These are phyloP conservation scores for Pemphigus obesinymphae DNA, from an alignment of 1,140 invertebrate species.

Conservation along the genomic window DNA sequence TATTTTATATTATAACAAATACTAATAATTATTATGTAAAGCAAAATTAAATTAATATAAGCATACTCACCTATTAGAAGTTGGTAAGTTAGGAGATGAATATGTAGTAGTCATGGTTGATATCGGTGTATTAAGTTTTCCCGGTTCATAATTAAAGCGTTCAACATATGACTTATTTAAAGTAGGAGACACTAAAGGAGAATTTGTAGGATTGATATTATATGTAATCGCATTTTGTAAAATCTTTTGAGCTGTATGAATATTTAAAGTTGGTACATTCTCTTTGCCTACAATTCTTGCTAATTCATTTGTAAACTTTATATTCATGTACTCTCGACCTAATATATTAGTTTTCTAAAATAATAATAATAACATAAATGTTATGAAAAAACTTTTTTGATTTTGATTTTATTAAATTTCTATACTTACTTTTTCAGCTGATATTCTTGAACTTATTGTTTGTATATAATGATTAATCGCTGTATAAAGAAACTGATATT, in stretches of 20 bases:
- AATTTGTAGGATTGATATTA: constrained; percentile 28
- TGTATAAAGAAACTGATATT: constrained; percentile 98
- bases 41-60: neutral
- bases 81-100: constrained; percentile 30
- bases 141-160: constrained; percentile 27
- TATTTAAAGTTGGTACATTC: constrained; percentile 31
- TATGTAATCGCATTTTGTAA: constrained; percentile 32
- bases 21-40: neutral
- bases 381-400: too few relatives aligned
- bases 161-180: constrained; percentile 34
- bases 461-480: constrained; percentile 95
- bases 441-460: constrained; percentile 79
- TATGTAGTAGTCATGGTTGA: neutral
- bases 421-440: constrained; percentile 70
- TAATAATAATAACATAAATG: neutral
- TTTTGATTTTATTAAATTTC: neutral
- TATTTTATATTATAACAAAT: neutral
- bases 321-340: constrained; percentile 88
- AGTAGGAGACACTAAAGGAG: constrained; percentile 32
- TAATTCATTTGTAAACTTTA: constrained; percentile 57
- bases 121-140: neutral
- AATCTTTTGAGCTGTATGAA: constrained; percentile 20
- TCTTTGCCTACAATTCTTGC: constrained; percentile 18
- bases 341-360: constrained; percentile 70
- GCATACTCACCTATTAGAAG: constrained; percentile 34